Conservation (phyloP, 2,113 vertebrate genomes). For the Plotosus lineatus region DNA sequence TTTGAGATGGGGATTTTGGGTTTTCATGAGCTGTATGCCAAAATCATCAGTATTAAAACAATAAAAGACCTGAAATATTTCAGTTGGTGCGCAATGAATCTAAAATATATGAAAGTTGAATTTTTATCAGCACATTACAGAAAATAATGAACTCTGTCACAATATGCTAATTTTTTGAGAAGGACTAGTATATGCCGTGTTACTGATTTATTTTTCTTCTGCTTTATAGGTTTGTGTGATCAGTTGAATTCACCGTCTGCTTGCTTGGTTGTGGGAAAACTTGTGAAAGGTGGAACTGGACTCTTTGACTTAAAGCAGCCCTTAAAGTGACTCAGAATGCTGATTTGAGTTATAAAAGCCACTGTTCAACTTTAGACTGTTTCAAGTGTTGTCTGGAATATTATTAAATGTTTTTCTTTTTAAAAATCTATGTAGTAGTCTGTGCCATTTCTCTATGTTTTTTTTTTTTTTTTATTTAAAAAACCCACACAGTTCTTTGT, state of each 20-base stretch:
- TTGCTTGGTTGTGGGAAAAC: constrained; percentile 90
- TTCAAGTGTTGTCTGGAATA: neutral
- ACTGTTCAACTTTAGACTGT: neutral
- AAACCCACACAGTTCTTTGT: neutral
- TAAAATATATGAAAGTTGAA: too few relatives aligned
- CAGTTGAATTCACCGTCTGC: constrained; percentile 89
- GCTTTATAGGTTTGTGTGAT: constrained; percentile 79
- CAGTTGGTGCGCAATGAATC: too few relatives aligned
- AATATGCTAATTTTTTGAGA: too few relatives aligned
- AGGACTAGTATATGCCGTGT: neutral
- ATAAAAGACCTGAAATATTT: too few relatives aligned
- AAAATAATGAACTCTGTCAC: too few relatives aligned
- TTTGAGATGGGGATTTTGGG: too few relatives aligned
- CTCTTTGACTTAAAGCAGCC: constrained; percentile 97
- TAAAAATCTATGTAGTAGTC: neutral
- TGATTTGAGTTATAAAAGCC: neutral
- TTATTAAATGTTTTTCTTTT: neutral
- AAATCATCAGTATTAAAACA: too few relatives aligned
- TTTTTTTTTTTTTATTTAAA: neutral
- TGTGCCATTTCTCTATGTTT: neutral
- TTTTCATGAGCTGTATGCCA: too few relatives aligned
- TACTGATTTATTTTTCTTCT: neutral
- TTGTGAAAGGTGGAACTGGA: constrained; percentile 93
- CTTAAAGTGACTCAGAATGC: constrained; percentile 69
- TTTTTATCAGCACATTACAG: too few relatives aligned